Base-by-base conservation (phyloP, 2,113 vertebrate genomes). In the Hylia prasina region DNA sequence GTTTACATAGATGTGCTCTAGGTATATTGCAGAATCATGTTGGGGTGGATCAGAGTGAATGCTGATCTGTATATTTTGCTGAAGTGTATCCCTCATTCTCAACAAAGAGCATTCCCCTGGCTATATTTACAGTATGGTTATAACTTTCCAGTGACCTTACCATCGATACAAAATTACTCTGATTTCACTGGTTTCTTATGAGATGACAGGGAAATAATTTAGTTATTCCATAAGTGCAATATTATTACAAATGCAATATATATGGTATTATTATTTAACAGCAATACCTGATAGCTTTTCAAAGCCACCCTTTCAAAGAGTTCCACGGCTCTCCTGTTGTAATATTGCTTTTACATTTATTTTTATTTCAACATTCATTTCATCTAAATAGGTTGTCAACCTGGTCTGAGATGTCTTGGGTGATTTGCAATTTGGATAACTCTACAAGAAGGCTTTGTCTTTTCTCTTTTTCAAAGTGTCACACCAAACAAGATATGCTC, bases 401-500 rank as follows among this genome's bases (percentile, higher is more conserved):
- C 15, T 9, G 4, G 21, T 54, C 25, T 22, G 76, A 28, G 14
- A 37, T n/a, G 17, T 37, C 45, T 60, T 58, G 7, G 14, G 8
- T 21, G 2, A 72, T 47, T 68, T 82, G 50, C 9, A 31, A 4
- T 61, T 94, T 53, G 33, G 15, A 54, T 18, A 68, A 8, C 7
- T 65, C 23, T 37, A 42, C 82, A 70, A 78, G 22, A 81, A 61
- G 77, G 4, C 7, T 7, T 10, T 77, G 20, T 15, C 22, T 81
- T 73, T 81, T 57, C 11, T 39, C 33, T 65, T 65, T 84, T 91
- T 78, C 19, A 17, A 63, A 86, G 20, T 21, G 10, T 58, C 1
- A 1, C 15, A 30, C 19, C 24, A 28, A 14, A 22, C 44, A 75
- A 79, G 6, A 4, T 1, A 0, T 65, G 27, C 2, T 65, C n/a